phyloP scores from a whole-genome alignment of 2,797 vertebrate genomes.

The Atherinosoma microstoma region DNA sequence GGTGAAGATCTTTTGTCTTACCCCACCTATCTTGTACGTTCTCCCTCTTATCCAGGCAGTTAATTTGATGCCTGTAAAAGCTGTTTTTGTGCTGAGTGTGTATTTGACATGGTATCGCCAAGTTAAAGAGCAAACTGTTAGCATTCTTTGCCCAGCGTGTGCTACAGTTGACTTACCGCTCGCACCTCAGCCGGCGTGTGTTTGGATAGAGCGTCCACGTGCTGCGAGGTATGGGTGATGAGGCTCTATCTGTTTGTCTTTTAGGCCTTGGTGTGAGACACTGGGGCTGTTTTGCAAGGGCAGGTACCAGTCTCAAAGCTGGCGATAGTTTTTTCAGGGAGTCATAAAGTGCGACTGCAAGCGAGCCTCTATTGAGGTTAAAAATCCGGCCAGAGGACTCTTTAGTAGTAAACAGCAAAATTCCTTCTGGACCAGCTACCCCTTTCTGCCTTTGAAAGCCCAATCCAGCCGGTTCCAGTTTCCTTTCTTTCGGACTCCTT shows the following conservation, averaged over 20 bases:
- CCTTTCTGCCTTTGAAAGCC: constrained; percentile 41
- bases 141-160: constrained; percentile 71
- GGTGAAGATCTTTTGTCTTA: constrained; percentile 68
- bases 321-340: constrained; percentile 60
- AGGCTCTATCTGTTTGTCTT: constrained; percentile 74
- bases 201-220: constrained; percentile 73
- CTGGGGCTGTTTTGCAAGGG: constrained; percentile 52
- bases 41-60: constrained; percentile 35
- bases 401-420: constrained; percentile 72
- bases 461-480: constrained; percentile 68
- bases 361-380: constrained; percentile 57
- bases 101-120: constrained; percentile 65
- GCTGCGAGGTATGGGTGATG: constrained; percentile 39
- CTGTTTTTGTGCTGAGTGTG: constrained; percentile 59
- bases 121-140: constrained; percentile 78
- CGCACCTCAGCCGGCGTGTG: constrained; percentile 67
- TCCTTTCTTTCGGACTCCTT: constrained; percentile 58
- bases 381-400: constrained; percentile 59
- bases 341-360: constrained; percentile 70
- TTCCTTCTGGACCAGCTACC: constrained; percentile 61
- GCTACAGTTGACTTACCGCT: constrained; percentile 72
- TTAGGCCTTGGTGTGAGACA: constrained; percentile 58
- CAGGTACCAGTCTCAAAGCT: constrained; percentile 58
- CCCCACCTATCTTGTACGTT: constrained; percentile 9
- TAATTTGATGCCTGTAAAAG: constrained; percentile 45